A percentile compares a stretch with the other conserved stretches of the same genome.
phyloP scores from a whole-genome alignment of 2,888 invertebrate species.

The Caenorhabditis sp. region DNA sequence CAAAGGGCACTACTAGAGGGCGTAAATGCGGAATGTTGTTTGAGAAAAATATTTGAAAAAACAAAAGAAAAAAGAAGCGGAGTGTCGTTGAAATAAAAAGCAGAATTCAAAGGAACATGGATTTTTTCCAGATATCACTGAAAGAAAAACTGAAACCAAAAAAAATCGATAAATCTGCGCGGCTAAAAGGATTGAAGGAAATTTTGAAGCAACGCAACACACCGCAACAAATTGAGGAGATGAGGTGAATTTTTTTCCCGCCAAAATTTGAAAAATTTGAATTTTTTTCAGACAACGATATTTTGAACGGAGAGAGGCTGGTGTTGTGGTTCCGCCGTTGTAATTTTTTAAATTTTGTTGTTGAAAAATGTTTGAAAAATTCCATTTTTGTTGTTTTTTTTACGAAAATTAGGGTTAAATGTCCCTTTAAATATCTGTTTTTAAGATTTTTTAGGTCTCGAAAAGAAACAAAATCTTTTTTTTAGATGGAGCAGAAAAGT shows the following conservation, averaged over 20 bases:
- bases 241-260: background rate
- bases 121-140: constrained; percentile 8
- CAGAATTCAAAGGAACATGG: too few species aligned
- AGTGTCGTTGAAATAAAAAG: background rate
- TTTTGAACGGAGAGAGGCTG: constrained; percentile 38
- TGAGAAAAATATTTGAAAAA: too few species aligned
- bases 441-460: background rate
- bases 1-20: too few species aligned
- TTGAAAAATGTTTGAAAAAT: too few species aligned
- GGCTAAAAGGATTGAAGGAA: constrained; percentile 44
- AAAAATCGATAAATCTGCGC: constrained; percentile 34
- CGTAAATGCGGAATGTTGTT: too few species aligned
- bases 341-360: constrained; percentile 31
- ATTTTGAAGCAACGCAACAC: constrained; percentile 54
- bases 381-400: too few species aligned
- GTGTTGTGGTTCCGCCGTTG: constrained; percentile 40
- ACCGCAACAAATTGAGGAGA: constrained; percentile 45
- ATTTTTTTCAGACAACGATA: constrained; percentile 40
- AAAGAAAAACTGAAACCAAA: constrained; percentile 31
- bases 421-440: too few species aligned
- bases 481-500: constrained; percentile 12
- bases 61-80: background rate
- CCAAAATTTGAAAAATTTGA: background rate
- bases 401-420: too few species aligned
- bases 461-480: too few species aligned